A percentile compares a stretch with the other conserved stretches of the same genome.
phyloP scores from a whole-genome alignment of 2,888 invertebrate genomes.

The Epirrita christyi region DNA sequence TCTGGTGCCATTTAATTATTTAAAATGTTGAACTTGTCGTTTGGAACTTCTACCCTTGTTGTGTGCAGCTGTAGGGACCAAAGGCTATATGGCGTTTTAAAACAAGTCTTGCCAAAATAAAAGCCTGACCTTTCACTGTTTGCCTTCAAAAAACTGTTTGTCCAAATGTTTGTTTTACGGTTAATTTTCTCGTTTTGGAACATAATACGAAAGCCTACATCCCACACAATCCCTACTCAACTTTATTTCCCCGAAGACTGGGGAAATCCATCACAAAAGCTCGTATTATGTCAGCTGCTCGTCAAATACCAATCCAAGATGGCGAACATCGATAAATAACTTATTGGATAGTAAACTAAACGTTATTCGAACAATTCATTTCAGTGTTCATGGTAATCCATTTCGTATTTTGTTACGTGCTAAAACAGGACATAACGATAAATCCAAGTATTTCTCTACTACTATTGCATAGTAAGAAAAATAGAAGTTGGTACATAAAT shows the following conservation, averaged over 20 bases:
- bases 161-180: too few species aligned
- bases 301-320: slow-evolving; percentile 29
- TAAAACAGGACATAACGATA: slow-evolving; percentile 3
- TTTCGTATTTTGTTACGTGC: slow-evolving; percentile 5
- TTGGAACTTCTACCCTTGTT: too few species aligned
- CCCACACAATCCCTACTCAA: slow-evolving; percentile 29
- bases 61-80: too few species aligned
- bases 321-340: slow-evolving; percentile 21
- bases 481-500: neutral
- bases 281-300: slow-evolving; percentile 34
- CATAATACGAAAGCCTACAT: slow-evolving; percentile 28
- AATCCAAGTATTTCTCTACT: neutral
- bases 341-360: slow-evolving; percentile 26
- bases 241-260: slow-evolving; percentile 37
- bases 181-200: neutral
- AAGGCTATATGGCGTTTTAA: too few species aligned
- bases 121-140: neutral
- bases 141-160: too few species aligned
- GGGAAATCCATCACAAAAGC: slow-evolving; percentile 37
- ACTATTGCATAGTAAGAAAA: neutral
- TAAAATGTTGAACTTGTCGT: too few species aligned
- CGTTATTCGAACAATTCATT: slow-evolving; percentile 16
- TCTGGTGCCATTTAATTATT: too few species aligned
- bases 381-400: slow-evolving; percentile 11
- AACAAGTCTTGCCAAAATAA: neutral